Conservation (phyloP, 2,113 vertebrate genomes). For the Aplodontia rufa region DNA sequence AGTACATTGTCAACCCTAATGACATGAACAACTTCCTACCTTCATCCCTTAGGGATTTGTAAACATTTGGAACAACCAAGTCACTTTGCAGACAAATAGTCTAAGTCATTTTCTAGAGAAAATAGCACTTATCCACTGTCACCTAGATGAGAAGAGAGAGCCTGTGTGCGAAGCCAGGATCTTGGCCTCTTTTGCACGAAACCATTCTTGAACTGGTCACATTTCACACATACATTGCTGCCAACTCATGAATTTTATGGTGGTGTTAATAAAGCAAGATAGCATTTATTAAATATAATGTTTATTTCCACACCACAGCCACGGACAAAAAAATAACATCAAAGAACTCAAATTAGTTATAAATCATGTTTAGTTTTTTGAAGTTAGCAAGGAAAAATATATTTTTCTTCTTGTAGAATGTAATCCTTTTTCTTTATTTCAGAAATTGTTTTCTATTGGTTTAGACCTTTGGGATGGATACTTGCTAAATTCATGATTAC, state of each 20-base stretch:
- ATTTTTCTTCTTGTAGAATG: neutral
- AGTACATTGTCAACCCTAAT: neutral
- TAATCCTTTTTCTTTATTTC: conserved; percentile 21
- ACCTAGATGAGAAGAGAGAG: neutral
- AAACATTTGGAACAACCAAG: neutral
- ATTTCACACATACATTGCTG: neutral
- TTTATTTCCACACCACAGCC: neutral
- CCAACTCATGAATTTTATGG: neutral
- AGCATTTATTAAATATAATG: neutral
- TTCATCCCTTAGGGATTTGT: neutral
- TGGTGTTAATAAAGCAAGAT: neutral
- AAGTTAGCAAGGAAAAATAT: neutral
- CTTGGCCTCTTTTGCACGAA: neutral
- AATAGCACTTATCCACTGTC: neutral
- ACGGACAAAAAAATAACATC: neutral
- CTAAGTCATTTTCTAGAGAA: neutral
- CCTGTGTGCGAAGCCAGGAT: neutral
- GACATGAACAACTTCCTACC: neutral
- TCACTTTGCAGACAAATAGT: neutral
- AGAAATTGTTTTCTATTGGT: neutral
- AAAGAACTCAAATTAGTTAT: conserved; percentile 29
- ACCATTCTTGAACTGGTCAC: neutral
- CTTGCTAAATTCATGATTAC: neutral
- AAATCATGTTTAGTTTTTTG: neutral
- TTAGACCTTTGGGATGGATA: neutral